Evolutionary conservation across 2,797 vertebrate species (phyloP), one percentile per base, ranked within the genome.

Genomic region (Dallia pectoralis): DNA sequence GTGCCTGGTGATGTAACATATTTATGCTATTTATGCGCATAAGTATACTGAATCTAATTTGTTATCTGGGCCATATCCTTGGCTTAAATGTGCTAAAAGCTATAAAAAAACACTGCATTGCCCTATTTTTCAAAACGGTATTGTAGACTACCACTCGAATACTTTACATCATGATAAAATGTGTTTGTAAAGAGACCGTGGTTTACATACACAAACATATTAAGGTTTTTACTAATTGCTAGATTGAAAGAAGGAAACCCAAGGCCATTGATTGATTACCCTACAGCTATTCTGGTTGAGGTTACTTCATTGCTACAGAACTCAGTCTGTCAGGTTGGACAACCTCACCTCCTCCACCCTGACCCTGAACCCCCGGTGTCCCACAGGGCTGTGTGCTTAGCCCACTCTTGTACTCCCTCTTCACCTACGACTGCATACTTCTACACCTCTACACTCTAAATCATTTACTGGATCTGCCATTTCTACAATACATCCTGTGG

Each of bases 1-100:
- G n/a, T 40, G 64, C 33, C 18, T 66, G 64, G 64, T 66, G 64
- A 66, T 36, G 18, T 36, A 65, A 65, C 36, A 27, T 68, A 36
- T 68, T 68, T 68, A 48, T 48, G 33, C 65, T 68, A 36, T 68
- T 68, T 68, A 48, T 48, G 33, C 65, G 25, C 67, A n/a, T n/a
- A 9, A 48, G 67, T 68, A 14, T 68, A 15, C 67, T 48, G 27
- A 68, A 48, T 25, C 67, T 15, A 49, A 49, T 68, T 56, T 56
- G 29, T 18, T 56, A 70, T 59, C 69, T 70, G 12, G 49, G 49
- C 69, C 51, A 61, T 40, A 59, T 53, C 56, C 53, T 59, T 61
- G 32, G 18, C 27, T 36, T 40, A 51, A 27, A 56, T 70, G n/a
- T 59, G 32, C 40, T 70, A 40, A 32, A 56, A 32, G 15, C 33